Conservation (phyloP, 2,113 vertebrate genomes). For the Oryzias javanicus region DNA sequence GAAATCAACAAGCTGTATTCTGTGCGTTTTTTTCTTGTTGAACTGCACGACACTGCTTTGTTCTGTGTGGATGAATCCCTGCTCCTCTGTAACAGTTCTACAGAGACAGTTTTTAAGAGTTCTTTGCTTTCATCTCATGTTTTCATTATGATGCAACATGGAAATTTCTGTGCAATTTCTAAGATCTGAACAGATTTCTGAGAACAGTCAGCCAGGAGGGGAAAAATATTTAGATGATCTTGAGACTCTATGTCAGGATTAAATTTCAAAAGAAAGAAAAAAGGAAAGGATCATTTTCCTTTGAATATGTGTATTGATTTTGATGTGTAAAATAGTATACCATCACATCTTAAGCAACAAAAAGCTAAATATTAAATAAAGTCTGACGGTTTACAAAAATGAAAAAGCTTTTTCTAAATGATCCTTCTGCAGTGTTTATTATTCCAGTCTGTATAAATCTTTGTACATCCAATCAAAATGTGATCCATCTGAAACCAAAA, state of each 20-base stretch:
- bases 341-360: too few species aligned
- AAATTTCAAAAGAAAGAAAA: too few species aligned
- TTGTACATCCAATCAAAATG: too few species aligned
- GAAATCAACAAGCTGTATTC: slow-evolving; percentile 9
- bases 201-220: slow-evolving; percentile 31
- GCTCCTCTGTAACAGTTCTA: slow-evolving; percentile 40
- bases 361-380: too few species aligned
- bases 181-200: slow-evolving; percentile 61
- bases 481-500: too few species aligned
- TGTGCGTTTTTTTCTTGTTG: slow-evolving; percentile 15
- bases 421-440: too few species aligned
- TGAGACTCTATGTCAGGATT: background rate
- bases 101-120: slow-evolving; percentile 38
- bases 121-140: slow-evolving; percentile 61
- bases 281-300: too few species aligned
- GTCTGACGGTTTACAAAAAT: too few species aligned
- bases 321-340: slow-evolving; percentile 7
- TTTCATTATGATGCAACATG: slow-evolving; percentile 69
- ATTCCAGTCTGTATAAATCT: too few species aligned
- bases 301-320: too few species aligned
- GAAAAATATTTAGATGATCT: slow-evolving; percentile 53
- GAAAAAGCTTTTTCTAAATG: too few species aligned
- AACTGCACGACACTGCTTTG: slow-evolving; percentile 29
- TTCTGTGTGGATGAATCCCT: slow-evolving; percentile 48
- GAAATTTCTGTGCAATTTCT: slow-evolving; percentile 62